Evolutionary conservation across 53 echinoderm and acorn worm genomes (phyloP), one percentile per base, ranked within the genome.

Genomic region (Pentamera pediparva): DNA sequence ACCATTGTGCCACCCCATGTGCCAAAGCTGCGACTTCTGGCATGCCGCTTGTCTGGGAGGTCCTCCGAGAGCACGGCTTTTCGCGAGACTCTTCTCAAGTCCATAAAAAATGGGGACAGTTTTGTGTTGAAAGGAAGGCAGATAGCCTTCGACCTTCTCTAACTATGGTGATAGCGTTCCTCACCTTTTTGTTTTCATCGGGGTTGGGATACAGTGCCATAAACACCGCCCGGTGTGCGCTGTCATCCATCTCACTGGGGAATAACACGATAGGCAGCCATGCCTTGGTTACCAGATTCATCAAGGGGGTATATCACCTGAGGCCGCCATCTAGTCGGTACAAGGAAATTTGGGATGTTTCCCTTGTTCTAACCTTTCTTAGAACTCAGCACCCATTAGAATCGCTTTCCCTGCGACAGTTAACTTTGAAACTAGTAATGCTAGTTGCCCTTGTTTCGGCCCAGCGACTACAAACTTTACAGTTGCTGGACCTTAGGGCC

Each of bases 241-340:
- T 60, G 1, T n/a, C n/a, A n/a, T n/a, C n/a, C n/a, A n/a, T n/a
- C n/a, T n/a, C n/a, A n/a, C n/a, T n/a, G n/a, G n/a, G n/a, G n/a
- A n/a, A n/a, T n/a, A n/a, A n/a, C n/a, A n/a, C n/a, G n/a, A 18
- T 76, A 2, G 56, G 76, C 15, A 19, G 2, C 0, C 81, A 80
- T 30, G 70, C 80, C 0, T 59, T 70, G 37, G 48, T 79, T 6
- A 37, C 17, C 8, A 32, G 72, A 4, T 80, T 72, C 36, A 32
- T 80, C 29, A 80, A 37, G 39, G 80, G 71, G 1, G 43, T 80
- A n/a, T 80, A 69, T 72, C 18, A 80, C 4, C 30, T 59, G 4
- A 21, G 48, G 8, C 72, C 80, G n/a, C 80, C 80, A 15, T 21
- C n/a, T 19, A 48, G 48, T 21, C 11, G 59, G 35, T 74, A 81